Conservation (phyloP, 2,797 vertebrate genomes). For the Hippoglossus hippoglossus region DNA sequence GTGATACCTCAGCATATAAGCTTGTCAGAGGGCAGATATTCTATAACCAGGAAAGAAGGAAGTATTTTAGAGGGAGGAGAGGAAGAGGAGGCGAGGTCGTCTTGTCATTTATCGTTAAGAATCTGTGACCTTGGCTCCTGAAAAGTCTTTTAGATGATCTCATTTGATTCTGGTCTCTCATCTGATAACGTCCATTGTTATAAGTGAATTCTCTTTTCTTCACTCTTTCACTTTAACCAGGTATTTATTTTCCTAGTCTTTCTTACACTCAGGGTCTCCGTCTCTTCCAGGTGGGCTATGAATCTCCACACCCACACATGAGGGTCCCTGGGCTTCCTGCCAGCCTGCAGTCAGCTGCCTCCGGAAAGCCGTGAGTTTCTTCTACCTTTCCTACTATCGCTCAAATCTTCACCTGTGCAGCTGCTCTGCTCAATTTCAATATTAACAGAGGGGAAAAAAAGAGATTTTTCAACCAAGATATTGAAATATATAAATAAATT, state of each 20-base stretch:
- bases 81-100: neutral
- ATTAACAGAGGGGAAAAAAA: neutral
- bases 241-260: neutral
- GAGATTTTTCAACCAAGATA: neutral
- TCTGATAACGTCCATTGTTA: slow-evolving; percentile 28
- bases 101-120: slow-evolving; percentile 16
- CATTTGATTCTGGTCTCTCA: slow-evolving; percentile 36
- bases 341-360: slow-evolving; percentile 83
- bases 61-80: slow-evolving; percentile 11
- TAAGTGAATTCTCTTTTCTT: slow-evolving; percentile 2
- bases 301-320: slow-evolving; percentile 85
- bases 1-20: slow-evolving; percentile 56
- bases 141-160: slow-evolving; percentile 34
- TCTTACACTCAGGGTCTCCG: slow-evolving; percentile 1
- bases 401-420: slow-evolving; percentile 37
- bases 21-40: slow-evolving; percentile 20
- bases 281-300: slow-evolving; percentile 83
- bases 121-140: slow-evolving; percentile 34
- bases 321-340: slow-evolving; percentile 83
- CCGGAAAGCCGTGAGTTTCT: slow-evolving; percentile 85
- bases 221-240: neutral
- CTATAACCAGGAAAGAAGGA: neutral
- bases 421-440: slow-evolving; percentile 10
- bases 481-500: neutral
- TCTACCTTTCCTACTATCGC: neutral